phyloP scores from a whole-genome alignment of 2,888 invertebrate genomes.

The Phaedon cochleariae region DNA sequence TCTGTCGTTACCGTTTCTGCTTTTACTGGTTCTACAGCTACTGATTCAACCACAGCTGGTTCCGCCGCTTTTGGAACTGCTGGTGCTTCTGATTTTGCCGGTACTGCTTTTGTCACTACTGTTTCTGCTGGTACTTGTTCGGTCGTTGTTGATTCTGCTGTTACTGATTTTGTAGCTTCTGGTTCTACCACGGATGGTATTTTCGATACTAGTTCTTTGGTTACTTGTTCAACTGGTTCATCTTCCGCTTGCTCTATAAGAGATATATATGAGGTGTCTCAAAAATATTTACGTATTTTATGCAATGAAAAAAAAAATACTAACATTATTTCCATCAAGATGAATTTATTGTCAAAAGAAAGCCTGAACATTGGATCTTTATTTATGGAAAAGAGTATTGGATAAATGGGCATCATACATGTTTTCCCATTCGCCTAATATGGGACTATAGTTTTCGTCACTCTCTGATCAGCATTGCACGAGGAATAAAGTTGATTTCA shows the following conservation, averaged over 20 bases:
- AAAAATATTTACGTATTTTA: too few relatives aligned
- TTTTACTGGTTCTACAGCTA: conserved; percentile 17
- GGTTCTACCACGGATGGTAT: not conserved
- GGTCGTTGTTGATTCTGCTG: conserved; percentile 1
- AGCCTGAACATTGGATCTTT: too few relatives aligned
- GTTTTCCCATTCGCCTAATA: too few relatives aligned
- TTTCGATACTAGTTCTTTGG: too few relatives aligned
- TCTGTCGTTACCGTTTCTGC: conserved; percentile 1
- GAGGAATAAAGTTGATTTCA: too few relatives aligned
- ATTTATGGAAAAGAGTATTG: too few relatives aligned
- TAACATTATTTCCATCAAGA: too few relatives aligned
- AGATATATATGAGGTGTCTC: too few relatives aligned
- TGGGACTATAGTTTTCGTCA: too few relatives aligned
- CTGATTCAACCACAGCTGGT: not conserved
- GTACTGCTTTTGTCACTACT: not conserved
- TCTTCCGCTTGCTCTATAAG: not conserved
- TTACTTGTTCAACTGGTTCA: not conserved
- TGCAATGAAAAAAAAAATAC: not conserved
- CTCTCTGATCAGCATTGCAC: too few relatives aligned
- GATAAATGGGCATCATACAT: too few relatives aligned
- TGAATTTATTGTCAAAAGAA: too few relatives aligned
- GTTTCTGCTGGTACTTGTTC: conserved; percentile 3
- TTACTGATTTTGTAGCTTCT: not conserved
- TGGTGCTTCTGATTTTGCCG: not conserved
- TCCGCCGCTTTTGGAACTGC: not conserved